Percentiles rank a stretch among this genome's conserved stretches.
Evolutionary conservation across 2,888 invertebrate genomes (phyloP).

Genomic region (Iselma pallidipennis): DNA sequence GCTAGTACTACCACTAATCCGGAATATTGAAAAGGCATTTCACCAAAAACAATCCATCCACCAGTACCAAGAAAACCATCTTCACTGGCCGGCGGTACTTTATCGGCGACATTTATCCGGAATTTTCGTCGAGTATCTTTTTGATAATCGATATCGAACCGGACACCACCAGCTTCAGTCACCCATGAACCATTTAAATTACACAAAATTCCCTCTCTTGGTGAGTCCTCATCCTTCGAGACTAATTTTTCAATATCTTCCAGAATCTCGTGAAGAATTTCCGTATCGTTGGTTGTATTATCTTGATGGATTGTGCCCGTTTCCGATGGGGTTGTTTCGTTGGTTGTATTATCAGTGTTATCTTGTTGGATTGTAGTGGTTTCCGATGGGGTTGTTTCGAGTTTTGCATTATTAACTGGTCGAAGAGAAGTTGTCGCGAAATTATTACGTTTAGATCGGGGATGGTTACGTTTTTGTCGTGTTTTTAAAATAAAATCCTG

Average conservation of each 20-base stretch:
- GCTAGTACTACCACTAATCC: conserved; percentile 43
- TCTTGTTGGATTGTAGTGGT: background rate
- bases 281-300: conserved; percentile 1
- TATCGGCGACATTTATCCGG: conserved; percentile 13
- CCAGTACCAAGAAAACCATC: conserved; percentile 42
- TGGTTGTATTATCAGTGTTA: conserved; percentile 9
- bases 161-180: conserved; percentile 41
- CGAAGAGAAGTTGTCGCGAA: background rate
- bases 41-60: conserved; percentile 42
- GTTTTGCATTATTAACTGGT: background rate
- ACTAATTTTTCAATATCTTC: conserved; percentile 31
- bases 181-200: conserved; percentile 44
- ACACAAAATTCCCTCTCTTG: conserved; percentile 31
- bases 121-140: conserved; percentile 18
- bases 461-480: background rate
- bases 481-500: conserved; percentile 3
- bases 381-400: background rate
- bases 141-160: conserved; percentile 23
- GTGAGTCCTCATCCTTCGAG: conserved; percentile 23
- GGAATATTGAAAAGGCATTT: conserved; percentile 41
- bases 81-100: conserved; percentile 29
- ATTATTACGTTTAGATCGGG: conserved; percentile 2
- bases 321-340: conserved; percentile 17
- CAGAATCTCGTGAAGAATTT: conserved; percentile 17
- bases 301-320: background rate